Base-by-base conservation (phyloP, 2,113 vertebrate species). In the Paramormyrops kingsleyae region DNA sequence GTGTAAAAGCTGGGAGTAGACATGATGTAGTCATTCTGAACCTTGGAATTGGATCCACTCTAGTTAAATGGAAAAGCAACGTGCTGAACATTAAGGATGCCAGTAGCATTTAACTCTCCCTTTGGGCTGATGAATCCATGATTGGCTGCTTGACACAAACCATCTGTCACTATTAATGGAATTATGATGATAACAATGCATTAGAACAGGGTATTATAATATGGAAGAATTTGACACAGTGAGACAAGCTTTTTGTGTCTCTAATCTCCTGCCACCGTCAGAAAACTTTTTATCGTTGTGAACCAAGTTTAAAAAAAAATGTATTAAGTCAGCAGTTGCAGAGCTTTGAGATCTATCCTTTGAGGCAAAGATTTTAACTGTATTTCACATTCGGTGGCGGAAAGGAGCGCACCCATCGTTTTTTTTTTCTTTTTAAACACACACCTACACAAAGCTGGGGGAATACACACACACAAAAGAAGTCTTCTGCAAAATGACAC, bases 321-420 rank as follows among this genome's bases (percentile, higher is more conserved):
- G 53, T 44, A 62, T 62, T 88, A 49, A 50, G 88, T 80, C 66
- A 50, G 88, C 47, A 66, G 39, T 31, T 86, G 44, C 83, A 13
- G 27, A 56, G 52, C 12, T 31, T 52, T 83, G 49, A 42, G 19
- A 56, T 83, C 74, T 52, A 24, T 59, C 46, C 85, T 83, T 89
- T 94, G 89, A 92, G 91, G 87, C 66, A 66, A 52, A 46, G 42
- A 91, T 91, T 91, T 90, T 88, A 92, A 87, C 89, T 87, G 24
- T 74, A 90, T 91, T 91, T 83, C 53, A 91, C 46, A 86, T 90
- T 39, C 31, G 77, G 84, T 77, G 84, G 21, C 31, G 83, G 89
- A 88, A 46, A 91, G 89, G 88, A 35, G 90, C 19, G 89, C 12
- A 56, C 31, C 12, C n/a, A 47, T 24, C 7, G 4, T 24, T 27